These are phyloP conservation scores for Belgica antarctica DNA, from an alignment of 2,888 invertebrate genomes.

Conservation along the genomic window DNA sequence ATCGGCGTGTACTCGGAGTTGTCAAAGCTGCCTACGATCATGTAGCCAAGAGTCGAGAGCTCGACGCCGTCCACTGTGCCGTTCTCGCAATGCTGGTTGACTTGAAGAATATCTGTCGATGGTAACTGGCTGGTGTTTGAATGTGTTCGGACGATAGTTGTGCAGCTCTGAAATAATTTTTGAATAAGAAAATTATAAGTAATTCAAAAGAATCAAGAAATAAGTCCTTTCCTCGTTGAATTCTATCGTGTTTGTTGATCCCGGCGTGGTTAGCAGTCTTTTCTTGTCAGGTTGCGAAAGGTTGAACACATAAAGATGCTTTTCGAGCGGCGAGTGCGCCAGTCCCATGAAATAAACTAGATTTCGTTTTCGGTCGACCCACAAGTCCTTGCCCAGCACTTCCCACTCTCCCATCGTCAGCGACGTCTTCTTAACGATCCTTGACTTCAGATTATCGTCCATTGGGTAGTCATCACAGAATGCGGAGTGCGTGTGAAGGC, in stretches of 20 bases:
- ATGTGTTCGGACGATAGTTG: conserved; percentile 77
- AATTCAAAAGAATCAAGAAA: conserved; percentile 21
- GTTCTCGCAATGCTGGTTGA: conserved; percentile 62
- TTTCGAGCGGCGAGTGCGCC: conserved; percentile 86
- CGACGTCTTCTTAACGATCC: conserved; percentile 56
- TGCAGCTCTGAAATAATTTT: conserved; percentile 71
- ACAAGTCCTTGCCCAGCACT: conserved; percentile 78
- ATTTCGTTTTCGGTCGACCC: conserved; percentile 77
- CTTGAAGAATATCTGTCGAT: conserved; percentile 72
- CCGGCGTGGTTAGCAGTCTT: conserved; percentile 73
- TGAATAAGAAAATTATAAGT: conserved; percentile 43
- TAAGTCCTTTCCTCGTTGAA: conserved; percentile 69
- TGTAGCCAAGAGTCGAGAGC: conserved; percentile 67
- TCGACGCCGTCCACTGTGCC: conserved; percentile 68
- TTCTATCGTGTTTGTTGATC: conserved; percentile 80
- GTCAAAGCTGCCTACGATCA: conserved; percentile 65
- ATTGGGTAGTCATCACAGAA: conserved; percentile 51
- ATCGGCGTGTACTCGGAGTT: conserved; percentile 67
- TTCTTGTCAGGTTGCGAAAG: conserved; percentile 69
- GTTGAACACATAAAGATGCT: conserved; percentile 85
- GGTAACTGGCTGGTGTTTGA: conserved; percentile 80
- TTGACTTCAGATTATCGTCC: conserved; percentile 55
- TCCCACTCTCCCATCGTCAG: conserved; percentile 93
- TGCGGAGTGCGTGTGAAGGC: conserved; percentile 49
- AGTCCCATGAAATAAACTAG: conserved; percentile 89